These are phyloP conservation scores for Oplegnathus fasciatus DNA, from an alignment of 2,113 vertebrate genomes.

Conservation along the genomic window DNA sequence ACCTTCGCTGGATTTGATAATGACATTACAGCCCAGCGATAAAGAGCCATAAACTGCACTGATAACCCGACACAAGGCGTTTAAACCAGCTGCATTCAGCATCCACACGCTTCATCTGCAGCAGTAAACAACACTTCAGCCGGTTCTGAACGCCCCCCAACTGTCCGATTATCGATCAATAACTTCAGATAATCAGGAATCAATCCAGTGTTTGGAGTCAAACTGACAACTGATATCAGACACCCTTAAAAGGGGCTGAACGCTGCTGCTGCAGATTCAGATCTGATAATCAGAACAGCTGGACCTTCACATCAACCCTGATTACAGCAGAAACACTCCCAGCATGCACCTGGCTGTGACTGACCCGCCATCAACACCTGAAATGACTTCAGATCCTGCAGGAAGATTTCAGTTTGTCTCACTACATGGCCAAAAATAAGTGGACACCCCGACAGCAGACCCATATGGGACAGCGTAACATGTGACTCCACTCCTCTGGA, in stretches of 20 bases:
- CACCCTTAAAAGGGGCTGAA: slow-evolving; percentile 14
- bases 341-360: slow-evolving; percentile 5
- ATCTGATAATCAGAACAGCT: slow-evolving; percentile 20
- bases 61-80: background rate
- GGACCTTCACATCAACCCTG: background rate
- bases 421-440: background rate
- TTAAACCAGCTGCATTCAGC: background rate
- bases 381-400: background rate
- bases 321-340: background rate
- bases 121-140: background rate
- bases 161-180: background rate
- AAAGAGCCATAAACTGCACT: slow-evolving; percentile 25
- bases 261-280: background rate
- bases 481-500: too few relatives aligned
- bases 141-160: background rate
- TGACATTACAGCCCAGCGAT: background rate
- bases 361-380: background rate
- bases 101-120: background rate
- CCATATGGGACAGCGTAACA: too few relatives aligned
- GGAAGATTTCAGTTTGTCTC: background rate
- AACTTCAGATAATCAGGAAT: slow-evolving; percentile 1
- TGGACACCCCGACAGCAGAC: background rate
- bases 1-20: slow-evolving; percentile 22
- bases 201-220: background rate
- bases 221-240: slow-evolving; percentile 8